Conservation (phyloP, 2,113 vertebrate genomes). For the Indicator indicator region DNA sequence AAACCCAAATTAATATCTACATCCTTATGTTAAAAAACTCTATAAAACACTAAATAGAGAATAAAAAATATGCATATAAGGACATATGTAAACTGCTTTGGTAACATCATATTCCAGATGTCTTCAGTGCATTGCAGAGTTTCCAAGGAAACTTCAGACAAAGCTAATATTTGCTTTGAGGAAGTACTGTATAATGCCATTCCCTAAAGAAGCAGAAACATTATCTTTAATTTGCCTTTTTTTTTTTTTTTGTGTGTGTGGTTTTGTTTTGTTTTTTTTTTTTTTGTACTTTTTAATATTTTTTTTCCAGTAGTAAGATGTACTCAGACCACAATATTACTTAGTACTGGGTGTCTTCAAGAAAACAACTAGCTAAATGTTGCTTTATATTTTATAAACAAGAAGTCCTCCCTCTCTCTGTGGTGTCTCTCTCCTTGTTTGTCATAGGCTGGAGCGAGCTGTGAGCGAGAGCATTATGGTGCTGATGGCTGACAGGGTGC, state of each 20-base stretch:
- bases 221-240: background rate
- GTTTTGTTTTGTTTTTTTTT: too few relatives aligned
- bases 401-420: conserved; percentile 70
- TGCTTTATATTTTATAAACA: conserved; percentile 81
- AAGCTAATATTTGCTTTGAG: conserved; percentile 81
- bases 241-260: too few relatives aligned
- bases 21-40: conserved; percentile 85
- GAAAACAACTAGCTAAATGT: conserved; percentile 84
- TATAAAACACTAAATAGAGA: conserved; percentile 97
- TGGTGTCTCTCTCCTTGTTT: conserved; percentile 7
- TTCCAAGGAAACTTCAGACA: conserved; percentile 81
- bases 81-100: conserved; percentile 99
- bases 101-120: conserved; percentile 96
- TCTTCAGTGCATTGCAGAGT: conserved; percentile 87
- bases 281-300: conserved; percentile 35
- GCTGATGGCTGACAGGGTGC: conserved; percentile 94
- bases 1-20: conserved; percentile 78
- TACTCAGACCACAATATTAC: conserved; percentile 81
- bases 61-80: conserved; percentile 99
- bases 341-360: conserved; percentile 81
- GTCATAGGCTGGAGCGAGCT: conserved; percentile 99
- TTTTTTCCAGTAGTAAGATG: conserved; percentile 80
- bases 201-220: conserved; percentile 86
- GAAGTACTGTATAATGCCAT: conserved; percentile 82
- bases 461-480: conserved; percentile 97